Percentiles rank a stretch among this genome's conserved stretches.
These are phyloP conservation scores for Ptiloglossa arizonensis DNA, from an alignment of 1,140 invertebrate species.

Conservation along the genomic window DNA sequence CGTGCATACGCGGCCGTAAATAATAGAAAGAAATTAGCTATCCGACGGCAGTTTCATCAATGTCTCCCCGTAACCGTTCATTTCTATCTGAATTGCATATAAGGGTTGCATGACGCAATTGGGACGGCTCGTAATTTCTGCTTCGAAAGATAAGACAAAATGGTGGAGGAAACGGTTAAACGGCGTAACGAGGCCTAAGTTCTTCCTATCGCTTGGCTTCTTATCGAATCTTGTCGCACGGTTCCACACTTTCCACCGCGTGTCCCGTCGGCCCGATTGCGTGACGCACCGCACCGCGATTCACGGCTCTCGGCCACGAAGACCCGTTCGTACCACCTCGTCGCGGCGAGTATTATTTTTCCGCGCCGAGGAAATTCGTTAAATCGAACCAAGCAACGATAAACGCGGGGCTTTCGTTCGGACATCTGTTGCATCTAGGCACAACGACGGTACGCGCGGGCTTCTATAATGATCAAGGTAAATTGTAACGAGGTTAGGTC, in stretches of 20 bases:
- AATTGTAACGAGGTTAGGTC: conserved; percentile 40
- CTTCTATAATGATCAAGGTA: conserved; percentile 36
- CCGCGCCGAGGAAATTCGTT: not conserved
- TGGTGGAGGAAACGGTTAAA: no score
- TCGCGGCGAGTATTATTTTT: not conserved
- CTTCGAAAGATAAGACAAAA: no score
- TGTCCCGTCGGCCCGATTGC: no score
- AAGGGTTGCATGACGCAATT: not conserved
- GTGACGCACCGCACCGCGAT: no score
- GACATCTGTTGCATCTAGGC: conserved; percentile 52
- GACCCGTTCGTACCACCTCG: no score
- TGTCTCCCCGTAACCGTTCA: not conserved
- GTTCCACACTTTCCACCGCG: no score
- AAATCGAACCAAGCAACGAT: conserved; percentile 14
- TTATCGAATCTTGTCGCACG: not conserved
- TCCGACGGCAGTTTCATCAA: not conserved
- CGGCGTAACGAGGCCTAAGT: not conserved
- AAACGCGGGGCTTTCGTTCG: not conserved
- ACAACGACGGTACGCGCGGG: not conserved
- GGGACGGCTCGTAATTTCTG: no score
- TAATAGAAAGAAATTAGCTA: not conserved
- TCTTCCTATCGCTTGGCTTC: not conserved
- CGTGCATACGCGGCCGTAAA: no score
- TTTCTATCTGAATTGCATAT: not conserved
- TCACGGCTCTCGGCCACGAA: no score